phyloP scores from a whole-genome alignment of 92 coral and sea anemone species.

The Phenganax stokvisi region DNA sequence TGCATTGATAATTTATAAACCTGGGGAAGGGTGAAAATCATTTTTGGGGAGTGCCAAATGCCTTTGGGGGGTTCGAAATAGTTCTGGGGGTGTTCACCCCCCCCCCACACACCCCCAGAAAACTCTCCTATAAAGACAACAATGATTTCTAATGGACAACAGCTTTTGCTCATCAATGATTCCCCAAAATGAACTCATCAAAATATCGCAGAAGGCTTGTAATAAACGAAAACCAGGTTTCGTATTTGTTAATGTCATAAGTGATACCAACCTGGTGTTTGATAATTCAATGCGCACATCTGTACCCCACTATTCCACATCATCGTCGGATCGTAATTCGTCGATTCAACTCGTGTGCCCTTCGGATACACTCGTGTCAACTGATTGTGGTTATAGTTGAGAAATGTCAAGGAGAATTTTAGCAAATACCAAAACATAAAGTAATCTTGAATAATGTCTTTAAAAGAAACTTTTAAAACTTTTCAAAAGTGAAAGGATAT shows the following conservation, averaged over 20 bases:
- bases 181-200: background rate
- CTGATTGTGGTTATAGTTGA: conserved; percentile 74
- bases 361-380: conserved; percentile 93
- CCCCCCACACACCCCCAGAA: too few relatives aligned
- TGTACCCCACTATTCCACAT: conserved; percentile 97
- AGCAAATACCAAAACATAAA: background rate
- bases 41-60: too few relatives aligned
- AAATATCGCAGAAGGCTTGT: background rate
- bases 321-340: conserved; percentile 85
- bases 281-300: conserved; percentile 83
- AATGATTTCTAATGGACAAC: too few relatives aligned
- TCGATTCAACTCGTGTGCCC: conserved; percentile 92
- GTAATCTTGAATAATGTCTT: background rate
- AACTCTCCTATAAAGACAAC: too few relatives aligned
- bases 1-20: too few relatives aligned
- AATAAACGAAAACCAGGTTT: background rate
- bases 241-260: background rate
- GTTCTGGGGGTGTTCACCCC: too few relatives aligned
- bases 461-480: background rate
- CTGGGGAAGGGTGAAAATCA: too few relatives aligned
- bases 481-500: conserved; percentile 48
- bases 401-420: conserved; percentile 41
- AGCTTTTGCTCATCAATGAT: too few relatives aligned
- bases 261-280: conserved; percentile 72
- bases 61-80: too few relatives aligned